A percentile compares a stretch with the other conserved stretches of the same genome.
These are phyloP conservation scores for Neomorphus geoffroyi DNA, from an alignment of 2,797 vertebrate genomes.

Conservation along the genomic window DNA sequence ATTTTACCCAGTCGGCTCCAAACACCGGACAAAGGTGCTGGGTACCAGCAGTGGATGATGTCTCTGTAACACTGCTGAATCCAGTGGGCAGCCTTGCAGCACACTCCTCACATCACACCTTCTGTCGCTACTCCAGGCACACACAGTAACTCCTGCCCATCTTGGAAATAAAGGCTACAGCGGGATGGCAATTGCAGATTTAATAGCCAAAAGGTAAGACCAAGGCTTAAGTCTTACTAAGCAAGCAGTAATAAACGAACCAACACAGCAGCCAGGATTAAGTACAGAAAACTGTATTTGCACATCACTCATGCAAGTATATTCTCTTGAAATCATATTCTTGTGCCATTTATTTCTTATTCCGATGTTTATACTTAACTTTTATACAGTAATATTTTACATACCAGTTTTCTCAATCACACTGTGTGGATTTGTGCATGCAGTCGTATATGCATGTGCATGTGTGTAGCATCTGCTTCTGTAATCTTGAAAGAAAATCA, in stretches of 20 bases:
- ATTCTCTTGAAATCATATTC: not conserved
- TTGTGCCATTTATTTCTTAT: not conserved
- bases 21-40: not conserved
- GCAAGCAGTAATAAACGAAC: not conserved
- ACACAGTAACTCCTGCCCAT: not conserved
- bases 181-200: not conserved
- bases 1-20: not conserved
- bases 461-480: not conserved
- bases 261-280: not conserved
- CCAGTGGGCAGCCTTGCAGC: not conserved
- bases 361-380: not conserved
- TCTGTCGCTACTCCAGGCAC: no score
- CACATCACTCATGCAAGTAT: not conserved
- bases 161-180: not conserved
- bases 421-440: not conserved
- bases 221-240: not conserved
- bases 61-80: not conserved
- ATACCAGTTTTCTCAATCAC: not conserved
- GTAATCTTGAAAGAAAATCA: not conserved
- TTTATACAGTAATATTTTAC: not conserved
- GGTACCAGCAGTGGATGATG: not conserved
- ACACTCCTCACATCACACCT: fast-evolving
- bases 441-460: fast-evolving
- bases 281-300: not conserved
- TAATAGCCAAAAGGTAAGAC: not conserved